Percentiles rank a stretch among this genome's conserved stretches.
phyloP scores from a whole-genome alignment of 2,888 invertebrate genomes.

The Malachius bipustulatus region DNA sequence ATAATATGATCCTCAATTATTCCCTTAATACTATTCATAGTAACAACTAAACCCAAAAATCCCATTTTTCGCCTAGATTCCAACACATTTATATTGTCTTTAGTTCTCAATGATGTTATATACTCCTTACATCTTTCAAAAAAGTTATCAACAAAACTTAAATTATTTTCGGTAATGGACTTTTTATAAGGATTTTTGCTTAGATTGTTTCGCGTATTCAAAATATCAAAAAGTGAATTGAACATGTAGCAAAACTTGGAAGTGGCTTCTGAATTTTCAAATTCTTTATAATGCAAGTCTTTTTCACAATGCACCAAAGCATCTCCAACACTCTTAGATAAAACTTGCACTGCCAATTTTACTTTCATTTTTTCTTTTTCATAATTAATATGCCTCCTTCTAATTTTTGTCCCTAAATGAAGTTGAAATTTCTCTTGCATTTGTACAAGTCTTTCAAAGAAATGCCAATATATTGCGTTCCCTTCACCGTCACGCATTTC shows the following conservation, averaged over 20 bases:
- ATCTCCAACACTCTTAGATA: constrained; percentile 20
- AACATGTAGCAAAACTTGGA: constrained; percentile 18
- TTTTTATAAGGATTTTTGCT: constrained; percentile 2
- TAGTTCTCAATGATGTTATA: neutral
- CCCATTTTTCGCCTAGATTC: constrained; percentile 6
- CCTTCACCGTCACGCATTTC: constrained; percentile 5
- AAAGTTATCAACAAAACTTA: neutral
- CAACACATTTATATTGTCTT: constrained; percentile 4
- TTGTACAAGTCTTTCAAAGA: too few relatives aligned
- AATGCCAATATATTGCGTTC: too few relatives aligned
- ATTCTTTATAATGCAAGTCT: constrained; percentile 12
- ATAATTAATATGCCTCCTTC: constrained; percentile 10
- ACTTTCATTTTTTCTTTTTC: constrained; percentile 21
- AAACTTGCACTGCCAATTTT: constrained; percentile 19
- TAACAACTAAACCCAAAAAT: constrained; percentile 6
- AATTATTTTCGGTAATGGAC: constrained; percentile 4
- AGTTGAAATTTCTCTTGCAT: constrained; percentile 16
- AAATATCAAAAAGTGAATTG: constrained; percentile 20
- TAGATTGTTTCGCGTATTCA: constrained; percentile 17
- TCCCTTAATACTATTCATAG: constrained; percentile 6
- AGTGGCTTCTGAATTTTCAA: constrained; percentile 17
- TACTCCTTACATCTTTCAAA: neutral
- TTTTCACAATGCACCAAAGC: constrained; percentile 14
- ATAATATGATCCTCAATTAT: constrained; percentile 8
- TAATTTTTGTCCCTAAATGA: constrained; percentile 13